Evolutionary conservation across 2,113 vertebrate genomes (phyloP).

Genomic region (Rostratula benghalensis): DNA sequence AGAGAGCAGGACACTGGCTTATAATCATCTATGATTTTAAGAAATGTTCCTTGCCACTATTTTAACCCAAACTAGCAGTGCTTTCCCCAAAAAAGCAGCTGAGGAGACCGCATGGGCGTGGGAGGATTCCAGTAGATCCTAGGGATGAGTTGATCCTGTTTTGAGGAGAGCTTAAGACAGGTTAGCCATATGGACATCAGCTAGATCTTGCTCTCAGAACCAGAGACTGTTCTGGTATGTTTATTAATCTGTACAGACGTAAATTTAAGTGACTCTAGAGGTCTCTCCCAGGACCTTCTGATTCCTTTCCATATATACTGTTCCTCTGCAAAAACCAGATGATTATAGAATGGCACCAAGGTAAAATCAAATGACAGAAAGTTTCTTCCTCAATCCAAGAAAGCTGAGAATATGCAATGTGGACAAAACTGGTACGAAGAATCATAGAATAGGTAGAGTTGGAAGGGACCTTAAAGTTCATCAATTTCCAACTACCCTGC

Average conservation of each 20-base stretch:
- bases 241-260: not conserved
- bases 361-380: not conserved
- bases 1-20: not conserved
- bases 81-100: not conserved
- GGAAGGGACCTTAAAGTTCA: no score
- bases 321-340: not conserved
- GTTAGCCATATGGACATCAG: not conserved
- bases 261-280: not conserved
- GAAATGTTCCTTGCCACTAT: not conserved
- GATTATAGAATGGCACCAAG: not conserved
- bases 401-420: not conserved
- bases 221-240: not conserved
- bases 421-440: not conserved
- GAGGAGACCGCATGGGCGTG: not conserved
- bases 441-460: no score
- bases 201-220: not conserved
- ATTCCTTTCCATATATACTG: not conserved
- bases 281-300: not conserved
- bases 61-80: not conserved
- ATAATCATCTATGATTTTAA: not conserved
- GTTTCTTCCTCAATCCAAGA: not conserved
- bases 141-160: not conserved
- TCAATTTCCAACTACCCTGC: no score
- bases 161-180: not conserved
- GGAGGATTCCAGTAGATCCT: not conserved